These are phyloP conservation scores for Lampris incognitus DNA, from an alignment of 2,113 vertebrate genomes.

Conservation along the genomic window DNA sequence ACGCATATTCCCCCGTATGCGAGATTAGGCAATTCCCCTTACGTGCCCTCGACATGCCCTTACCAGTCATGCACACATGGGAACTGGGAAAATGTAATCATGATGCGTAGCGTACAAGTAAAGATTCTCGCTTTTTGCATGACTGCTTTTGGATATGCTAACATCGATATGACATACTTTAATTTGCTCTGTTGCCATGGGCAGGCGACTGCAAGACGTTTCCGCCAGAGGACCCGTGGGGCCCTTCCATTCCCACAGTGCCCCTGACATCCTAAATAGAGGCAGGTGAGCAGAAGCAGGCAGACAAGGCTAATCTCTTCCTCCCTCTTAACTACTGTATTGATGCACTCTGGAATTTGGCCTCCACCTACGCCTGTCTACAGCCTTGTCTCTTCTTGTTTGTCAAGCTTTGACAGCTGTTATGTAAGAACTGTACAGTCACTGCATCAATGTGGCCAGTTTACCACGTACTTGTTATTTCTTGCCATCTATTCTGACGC, in stretches of 20 bases:
- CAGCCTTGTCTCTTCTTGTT: background rate
- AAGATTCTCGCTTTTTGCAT: slow-evolving; percentile 45
- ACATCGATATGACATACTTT: slow-evolving; percentile 62
- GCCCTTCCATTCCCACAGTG: slow-evolving; percentile 36
- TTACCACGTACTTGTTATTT: too few relatives aligned
- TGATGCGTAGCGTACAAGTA: slow-evolving; percentile 25
- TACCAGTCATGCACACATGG: slow-evolving; percentile 34
- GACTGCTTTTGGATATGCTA: slow-evolving; percentile 43
- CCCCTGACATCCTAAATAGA: slow-evolving; percentile 66
- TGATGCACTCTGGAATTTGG: slow-evolving; percentile 31
- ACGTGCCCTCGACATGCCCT: background rate
- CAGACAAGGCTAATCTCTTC: slow-evolving; percentile 19
- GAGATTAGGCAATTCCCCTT: background rate
- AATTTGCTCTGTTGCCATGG: slow-evolving; percentile 53
- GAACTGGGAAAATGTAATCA: slow-evolving; percentile 23
- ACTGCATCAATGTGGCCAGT: too few relatives aligned
- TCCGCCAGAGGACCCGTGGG: slow-evolving; percentile 30
- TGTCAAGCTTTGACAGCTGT: slow-evolving; percentile 25
- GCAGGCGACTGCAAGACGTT: slow-evolving; percentile 39
- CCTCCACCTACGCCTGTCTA: background rate
- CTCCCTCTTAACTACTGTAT: background rate
- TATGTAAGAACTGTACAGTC: background rate
- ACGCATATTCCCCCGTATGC: background rate
- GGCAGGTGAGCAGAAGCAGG: slow-evolving; percentile 54
- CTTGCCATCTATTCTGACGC: too few relatives aligned